Evolutionary conservation across 2,888 invertebrate genomes (phyloP), one percentile per base, ranked within the genome.

Genomic region (Diploptera punctata): DNA sequence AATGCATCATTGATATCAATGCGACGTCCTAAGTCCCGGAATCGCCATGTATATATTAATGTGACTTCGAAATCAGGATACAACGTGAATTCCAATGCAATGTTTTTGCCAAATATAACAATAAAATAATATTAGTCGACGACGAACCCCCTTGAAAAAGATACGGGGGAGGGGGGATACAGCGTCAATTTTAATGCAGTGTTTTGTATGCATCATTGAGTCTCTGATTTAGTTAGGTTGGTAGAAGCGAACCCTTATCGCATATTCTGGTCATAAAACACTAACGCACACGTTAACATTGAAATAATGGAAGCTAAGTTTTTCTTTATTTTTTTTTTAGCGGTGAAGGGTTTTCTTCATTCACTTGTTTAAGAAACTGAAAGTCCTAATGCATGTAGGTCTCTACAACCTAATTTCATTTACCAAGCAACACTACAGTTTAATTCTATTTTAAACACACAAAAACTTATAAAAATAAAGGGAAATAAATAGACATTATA

Each of bases 201-300:
- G 70, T 70, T 70, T 69, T 62, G 72, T 68, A 72, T 68, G 68
- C 68, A 72, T 72, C 72, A 72, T 72, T 72, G 72, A 67, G 52
- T 61, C 67, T 44, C 54, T 72, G 72, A 72, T 72, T 72, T 72
- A 72, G 67, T 68, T 68, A 68, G 67, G 72, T 38, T 49, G 29
- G 57, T 65, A 47, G 65, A 44, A 60, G 26, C 33, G 57, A 69
- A 47, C 47, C 44, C 72, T 72, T 72, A 72, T 72, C 72, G 72
- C 72, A 72, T 72, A 68, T 68, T 72, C 72, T 61, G 72, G 65
- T 61, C 72, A 72, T 72, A 72, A 72, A 72, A 72, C 68, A 72
- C 68, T 44, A 67, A 68, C 72, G 68, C 72, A 67, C 67, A 72
- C 72, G 72, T 68, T 72, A 72, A 72, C 68, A 72, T 72, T 52